Evolutionary conservation across 2,113 vertebrate genomes (phyloP).

Genomic region (Melanerpes formicivorus): DNA sequence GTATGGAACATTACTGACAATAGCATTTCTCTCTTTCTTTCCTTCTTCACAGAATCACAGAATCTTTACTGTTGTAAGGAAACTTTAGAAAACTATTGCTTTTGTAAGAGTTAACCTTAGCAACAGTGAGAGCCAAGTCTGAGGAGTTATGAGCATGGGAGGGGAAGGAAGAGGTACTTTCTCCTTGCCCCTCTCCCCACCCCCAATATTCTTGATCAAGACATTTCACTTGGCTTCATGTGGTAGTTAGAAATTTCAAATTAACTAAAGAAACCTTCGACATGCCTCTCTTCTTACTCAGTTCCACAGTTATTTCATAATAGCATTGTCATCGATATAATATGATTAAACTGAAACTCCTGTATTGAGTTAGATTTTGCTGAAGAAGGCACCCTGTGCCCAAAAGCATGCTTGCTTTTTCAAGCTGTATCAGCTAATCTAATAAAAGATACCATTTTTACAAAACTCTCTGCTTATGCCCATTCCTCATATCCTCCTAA

Average conservation of each 20-base stretch:
- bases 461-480: neutral
- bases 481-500: slow-evolving; percentile 36
- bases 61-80: neutral
- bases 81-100: neutral
- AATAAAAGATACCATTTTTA: slow-evolving; percentile 60
- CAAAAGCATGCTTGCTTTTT: slow-evolving; percentile 27
- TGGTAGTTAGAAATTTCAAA: neutral
- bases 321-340: neutral
- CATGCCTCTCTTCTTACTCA: neutral
- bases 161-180: neutral
- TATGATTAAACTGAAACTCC: slow-evolving; percentile 21
- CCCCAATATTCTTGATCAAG: neutral
- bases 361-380: slow-evolving; percentile 46
- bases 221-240: neutral
- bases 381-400: slow-evolving; percentile 33
- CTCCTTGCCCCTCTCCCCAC: fast-evolving
- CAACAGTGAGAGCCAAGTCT: neutral
- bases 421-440: slow-evolving; percentile 63
- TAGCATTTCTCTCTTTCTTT: neutral
- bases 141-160: neutral
- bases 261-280: neutral
- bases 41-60: too few relatives aligned
- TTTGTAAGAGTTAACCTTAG: neutral
- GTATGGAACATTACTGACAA: neutral
- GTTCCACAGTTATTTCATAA: neutral